Evolutionary conservation across 2,888 invertebrate species (phyloP).

Genomic region (Drosophila tripunctata): DNA sequence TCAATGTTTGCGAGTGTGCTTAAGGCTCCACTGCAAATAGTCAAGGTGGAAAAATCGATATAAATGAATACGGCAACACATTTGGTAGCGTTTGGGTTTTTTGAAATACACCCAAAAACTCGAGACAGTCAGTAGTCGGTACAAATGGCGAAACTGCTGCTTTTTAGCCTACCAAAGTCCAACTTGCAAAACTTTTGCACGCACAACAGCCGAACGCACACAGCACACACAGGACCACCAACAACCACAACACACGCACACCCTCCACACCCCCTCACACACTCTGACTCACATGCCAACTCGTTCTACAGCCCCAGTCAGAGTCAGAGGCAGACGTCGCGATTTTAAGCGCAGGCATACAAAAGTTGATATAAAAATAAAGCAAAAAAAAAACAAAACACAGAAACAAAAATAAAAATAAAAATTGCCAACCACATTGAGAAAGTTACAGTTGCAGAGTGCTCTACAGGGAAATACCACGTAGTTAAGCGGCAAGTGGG

Average conservation of each 20-base stretch:
- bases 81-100: conserved; percentile 49
- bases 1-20: conserved; percentile 32
- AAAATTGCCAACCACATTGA: conserved; percentile 13
- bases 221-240: conserved; percentile 17
- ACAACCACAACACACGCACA: conserved; percentile 26
- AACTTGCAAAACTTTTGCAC: conserved; percentile 74
- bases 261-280: conserved; percentile 17
- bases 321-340: conserved; percentile 60
- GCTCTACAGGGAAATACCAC: conserved; percentile 31
- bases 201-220: conserved; percentile 59
- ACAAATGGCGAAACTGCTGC: conserved; percentile 53
- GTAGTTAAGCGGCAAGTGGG: not conserved
- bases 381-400: conserved; percentile 39
- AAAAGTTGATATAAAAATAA: conserved; percentile 68
- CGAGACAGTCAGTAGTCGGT: too few relatives aligned
- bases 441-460: conserved; percentile 20
- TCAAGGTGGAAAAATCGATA: conserved; percentile 77
- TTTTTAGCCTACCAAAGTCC: conserved; percentile 57
- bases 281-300: conserved; percentile 9
- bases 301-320: conserved; percentile 40
- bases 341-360: conserved; percentile 71
- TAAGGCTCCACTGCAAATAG: conserved; percentile 59
- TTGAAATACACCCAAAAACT: conserved; percentile 41
- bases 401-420: conserved; percentile 9
- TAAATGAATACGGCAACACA: conserved; percentile 75